These are phyloP conservation scores for Corvus hawaiiensis DNA, from an alignment of 2,113 vertebrate species.

Conservation along the genomic window DNA sequence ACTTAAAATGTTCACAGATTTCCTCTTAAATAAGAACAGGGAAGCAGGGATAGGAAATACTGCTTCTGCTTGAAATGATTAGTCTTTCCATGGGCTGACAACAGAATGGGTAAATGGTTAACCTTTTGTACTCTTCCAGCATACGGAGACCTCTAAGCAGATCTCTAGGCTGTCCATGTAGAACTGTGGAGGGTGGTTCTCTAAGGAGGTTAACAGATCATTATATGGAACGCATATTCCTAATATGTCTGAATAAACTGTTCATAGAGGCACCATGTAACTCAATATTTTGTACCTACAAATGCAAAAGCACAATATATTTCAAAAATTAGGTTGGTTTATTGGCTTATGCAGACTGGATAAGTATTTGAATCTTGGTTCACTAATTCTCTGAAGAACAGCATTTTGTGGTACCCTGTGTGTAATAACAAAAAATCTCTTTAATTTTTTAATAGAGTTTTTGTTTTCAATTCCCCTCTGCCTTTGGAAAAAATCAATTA, in stretches of 20 bases:
- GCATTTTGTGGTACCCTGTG: not conserved
- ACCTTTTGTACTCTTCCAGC: not conserved
- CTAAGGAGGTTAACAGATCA: not conserved
- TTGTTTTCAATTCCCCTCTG: not conserved
- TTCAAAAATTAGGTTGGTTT: conserved; percentile 17
- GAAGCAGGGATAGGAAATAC: not conserved
- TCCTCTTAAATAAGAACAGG: not conserved
- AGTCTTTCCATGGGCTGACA: not conserved
- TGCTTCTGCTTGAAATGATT: not conserved
- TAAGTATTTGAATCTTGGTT: not conserved
- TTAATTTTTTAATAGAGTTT: not conserved
- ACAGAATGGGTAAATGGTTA: not conserved
- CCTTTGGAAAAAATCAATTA: not conserved
- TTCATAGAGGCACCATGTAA: not conserved
- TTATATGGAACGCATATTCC: not conserved
- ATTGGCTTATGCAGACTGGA: not conserved
- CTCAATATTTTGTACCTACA: conserved; percentile 18
- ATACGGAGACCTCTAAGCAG: not conserved
- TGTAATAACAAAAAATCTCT: not conserved
- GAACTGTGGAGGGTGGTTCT: not conserved
- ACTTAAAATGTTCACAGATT: not conserved
- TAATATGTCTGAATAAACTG: not conserved
- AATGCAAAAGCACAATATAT: not conserved
- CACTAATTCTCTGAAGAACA: not conserved
- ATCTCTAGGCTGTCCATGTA: not conserved